Conservation (phyloP, 23 tunicate genomes). For the Ascidia mentula region DNA sequence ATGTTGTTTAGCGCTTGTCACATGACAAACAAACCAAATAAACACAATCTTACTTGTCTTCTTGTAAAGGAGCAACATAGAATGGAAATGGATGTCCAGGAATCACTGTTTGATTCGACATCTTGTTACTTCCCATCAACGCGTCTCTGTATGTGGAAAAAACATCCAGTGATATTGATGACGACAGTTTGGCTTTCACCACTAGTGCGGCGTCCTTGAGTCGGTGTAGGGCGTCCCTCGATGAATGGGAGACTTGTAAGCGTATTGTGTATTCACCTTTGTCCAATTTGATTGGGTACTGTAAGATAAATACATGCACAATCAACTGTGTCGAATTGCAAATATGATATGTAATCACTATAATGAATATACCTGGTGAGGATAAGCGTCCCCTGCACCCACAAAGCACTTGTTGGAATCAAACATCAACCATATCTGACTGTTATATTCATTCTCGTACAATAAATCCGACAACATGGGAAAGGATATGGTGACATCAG, state of each 20-base stretch:
- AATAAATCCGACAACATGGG: constrained; percentile 75
- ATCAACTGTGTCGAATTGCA: neutral
- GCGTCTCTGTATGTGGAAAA: constrained; percentile 68
- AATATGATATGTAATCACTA: too few species aligned
- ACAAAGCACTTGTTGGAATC: constrained; percentile 54
- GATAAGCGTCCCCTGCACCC: constrained; percentile 91
- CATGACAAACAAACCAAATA: neutral
- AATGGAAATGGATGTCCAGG: constrained; percentile 40
- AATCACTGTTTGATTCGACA: constrained; percentile 20
- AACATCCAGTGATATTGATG: constrained; percentile 55
- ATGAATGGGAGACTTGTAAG: constrained; percentile 74
- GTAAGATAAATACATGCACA: neutral
- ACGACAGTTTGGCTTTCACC: constrained; percentile 56
- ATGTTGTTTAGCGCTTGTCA: neutral
- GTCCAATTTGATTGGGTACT: constrained; percentile 57
- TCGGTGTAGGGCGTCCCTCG: constrained; percentile 62
- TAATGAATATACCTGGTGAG: constrained; percentile 84
- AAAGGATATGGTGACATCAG: constrained; percentile 63
- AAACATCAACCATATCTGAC: constrained; percentile 83
- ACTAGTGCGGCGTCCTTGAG: constrained; percentile 62
- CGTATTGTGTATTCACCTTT: constrained; percentile 76
- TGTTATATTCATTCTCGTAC: constrained; percentile 80
- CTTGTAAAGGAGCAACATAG: constrained; percentile 63
- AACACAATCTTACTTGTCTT: constrained; percentile 60
- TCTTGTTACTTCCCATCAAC: constrained; percentile 60